Conservation (phyloP, 2,888 invertebrate genomes). For the Chaetogeoica ovagalla region DNA sequence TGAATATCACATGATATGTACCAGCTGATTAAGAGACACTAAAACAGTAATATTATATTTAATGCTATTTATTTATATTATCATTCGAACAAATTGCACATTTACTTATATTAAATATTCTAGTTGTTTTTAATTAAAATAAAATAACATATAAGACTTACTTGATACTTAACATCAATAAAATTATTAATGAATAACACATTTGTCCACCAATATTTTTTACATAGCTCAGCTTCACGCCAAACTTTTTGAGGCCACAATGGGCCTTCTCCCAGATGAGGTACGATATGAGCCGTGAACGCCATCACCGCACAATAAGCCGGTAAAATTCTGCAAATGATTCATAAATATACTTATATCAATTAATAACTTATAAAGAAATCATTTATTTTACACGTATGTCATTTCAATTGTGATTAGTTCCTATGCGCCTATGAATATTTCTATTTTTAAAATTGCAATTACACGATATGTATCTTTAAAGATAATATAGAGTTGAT, state of each 20-base stretch:
- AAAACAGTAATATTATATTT: constrained; percentile 27
- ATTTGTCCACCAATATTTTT: constrained; percentile 56
- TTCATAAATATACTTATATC: not conserved
- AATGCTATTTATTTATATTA: no score
- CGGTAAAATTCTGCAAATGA: constrained; percentile 45
- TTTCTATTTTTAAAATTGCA: no score
- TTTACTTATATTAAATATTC: no score
- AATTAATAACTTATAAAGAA: not conserved
- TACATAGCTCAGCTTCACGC: constrained; percentile 55
- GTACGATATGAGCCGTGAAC: constrained; percentile 35
- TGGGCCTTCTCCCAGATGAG: constrained; percentile 55
- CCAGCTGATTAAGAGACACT: constrained; percentile 54
- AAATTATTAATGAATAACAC: constrained; percentile 56
- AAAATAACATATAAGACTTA: constrained; percentile 31
- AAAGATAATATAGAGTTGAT: not conserved
- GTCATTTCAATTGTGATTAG: not conserved
- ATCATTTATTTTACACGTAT: no score
- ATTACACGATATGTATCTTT: not conserved
- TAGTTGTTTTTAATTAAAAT: no score
- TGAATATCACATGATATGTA: constrained; percentile 54
- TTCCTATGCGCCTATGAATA: no score
- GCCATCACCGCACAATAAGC: constrained; percentile 40
- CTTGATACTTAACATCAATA: constrained; percentile 55
- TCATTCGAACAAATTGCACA: no score
- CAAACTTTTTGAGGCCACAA: constrained; percentile 54